Conservation (phyloP, 1,140 invertebrate genomes). For the Listronotus oregonensis region DNA sequence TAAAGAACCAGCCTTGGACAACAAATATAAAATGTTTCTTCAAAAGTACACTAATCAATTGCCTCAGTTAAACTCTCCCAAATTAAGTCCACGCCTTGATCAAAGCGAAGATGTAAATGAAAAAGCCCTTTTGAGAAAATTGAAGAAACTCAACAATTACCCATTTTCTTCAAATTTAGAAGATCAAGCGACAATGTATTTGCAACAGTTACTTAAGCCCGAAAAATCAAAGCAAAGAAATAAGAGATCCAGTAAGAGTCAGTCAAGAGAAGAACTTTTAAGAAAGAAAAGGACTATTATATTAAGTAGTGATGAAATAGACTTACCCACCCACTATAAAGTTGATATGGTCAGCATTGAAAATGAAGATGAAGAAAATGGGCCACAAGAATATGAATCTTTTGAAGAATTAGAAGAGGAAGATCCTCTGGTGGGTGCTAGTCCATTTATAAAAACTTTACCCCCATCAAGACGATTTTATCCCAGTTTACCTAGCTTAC, state of each 20-base stretch:
- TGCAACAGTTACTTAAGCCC: slow-evolving; percentile 16
- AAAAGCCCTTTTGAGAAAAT: slow-evolving; percentile 26
- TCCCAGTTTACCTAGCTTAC: neutral
- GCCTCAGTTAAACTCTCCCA: neutral
- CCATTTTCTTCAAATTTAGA: slow-evolving; percentile 13
- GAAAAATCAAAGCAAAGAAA: neutral
- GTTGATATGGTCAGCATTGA: slow-evolving; percentile 25
- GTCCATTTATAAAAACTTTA: slow-evolving; percentile 1
- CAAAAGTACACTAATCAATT: neutral
- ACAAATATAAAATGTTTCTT: too few species aligned
- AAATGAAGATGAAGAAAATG: slow-evolving; percentile 1
- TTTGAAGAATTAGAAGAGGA: slow-evolving; percentile 11
- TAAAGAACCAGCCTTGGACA: too few species aligned
- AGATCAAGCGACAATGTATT: slow-evolving; percentile 29
- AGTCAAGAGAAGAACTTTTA: neutral
- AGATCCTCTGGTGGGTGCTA: slow-evolving; percentile 3
- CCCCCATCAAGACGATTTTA: neutral
- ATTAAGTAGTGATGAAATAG: slow-evolving; percentile 34
- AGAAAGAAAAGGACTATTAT: slow-evolving; percentile 28
- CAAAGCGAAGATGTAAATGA: slow-evolving; percentile 13
- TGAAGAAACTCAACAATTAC: slow-evolving; percentile 34
- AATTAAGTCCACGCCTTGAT: neutral
- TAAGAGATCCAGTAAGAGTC: slow-evolving; percentile 1
- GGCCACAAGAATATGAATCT: neutral
- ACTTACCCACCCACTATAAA: slow-evolving; percentile 34